A percentile compares a stretch with the other conserved stretches of the same genome.
phyloP scores from a whole-genome alignment of 2,888 invertebrate species.

The Parascotia fuliginaria region DNA sequence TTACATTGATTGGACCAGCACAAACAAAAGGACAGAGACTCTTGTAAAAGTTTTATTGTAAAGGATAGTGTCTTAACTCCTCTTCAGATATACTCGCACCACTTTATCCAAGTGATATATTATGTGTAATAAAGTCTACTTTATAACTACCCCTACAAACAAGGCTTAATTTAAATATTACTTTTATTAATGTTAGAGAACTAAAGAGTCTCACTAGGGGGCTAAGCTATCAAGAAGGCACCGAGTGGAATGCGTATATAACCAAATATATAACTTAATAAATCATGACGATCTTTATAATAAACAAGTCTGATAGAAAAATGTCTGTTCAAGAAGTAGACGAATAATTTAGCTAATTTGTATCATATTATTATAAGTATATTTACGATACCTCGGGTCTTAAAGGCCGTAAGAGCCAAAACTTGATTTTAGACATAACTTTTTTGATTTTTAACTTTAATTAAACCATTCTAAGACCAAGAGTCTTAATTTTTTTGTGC shows the following conservation, averaged over 20 bases:
- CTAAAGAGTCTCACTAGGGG: background rate
- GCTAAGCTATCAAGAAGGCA: constrained; percentile 37
- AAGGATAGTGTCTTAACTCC: constrained; percentile 12
- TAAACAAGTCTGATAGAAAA: background rate
- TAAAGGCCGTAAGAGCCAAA: no score
- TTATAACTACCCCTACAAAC: background rate
- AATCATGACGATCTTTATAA: background rate
- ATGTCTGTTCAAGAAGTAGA: background rate
- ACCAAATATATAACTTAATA: constrained; percentile 11
- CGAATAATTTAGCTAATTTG: no score
- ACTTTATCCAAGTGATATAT: background rate
- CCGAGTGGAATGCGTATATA: constrained; percentile 34
- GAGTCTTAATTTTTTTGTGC: no score
- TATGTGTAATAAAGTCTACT: background rate
- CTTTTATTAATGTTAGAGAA: background rate
- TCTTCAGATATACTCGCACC: background rate
- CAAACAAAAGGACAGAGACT: constrained; percentile 20
- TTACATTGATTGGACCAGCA: constrained; percentile 18
- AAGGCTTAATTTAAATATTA: background rate
- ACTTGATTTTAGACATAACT: no score
- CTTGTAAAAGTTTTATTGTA: constrained; percentile 9
- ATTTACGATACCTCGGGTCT: no score
- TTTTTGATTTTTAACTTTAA: no score
- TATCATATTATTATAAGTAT: no score
- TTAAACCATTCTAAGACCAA: no score